These are phyloP conservation scores for Eristalinus sepulchralis DNA, from an alignment of 2,888 invertebrate species.

Conservation along the genomic window DNA sequence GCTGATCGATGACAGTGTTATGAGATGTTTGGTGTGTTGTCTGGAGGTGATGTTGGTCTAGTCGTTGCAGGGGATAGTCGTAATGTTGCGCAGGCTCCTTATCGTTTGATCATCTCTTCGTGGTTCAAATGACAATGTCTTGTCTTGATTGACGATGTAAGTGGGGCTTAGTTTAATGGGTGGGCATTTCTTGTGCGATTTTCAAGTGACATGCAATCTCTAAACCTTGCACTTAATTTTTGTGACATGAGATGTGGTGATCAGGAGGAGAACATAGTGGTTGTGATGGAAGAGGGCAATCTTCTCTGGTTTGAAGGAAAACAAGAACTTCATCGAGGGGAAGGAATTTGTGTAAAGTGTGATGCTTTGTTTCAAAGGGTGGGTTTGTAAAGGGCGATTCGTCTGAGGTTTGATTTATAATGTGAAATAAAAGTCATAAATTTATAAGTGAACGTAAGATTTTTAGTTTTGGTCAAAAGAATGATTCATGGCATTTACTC, in stretches of 20 bases:
- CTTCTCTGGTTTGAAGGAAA: too few relatives aligned
- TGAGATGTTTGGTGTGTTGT: background rate
- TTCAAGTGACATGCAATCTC: background rate
- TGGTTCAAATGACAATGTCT: background rate
- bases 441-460: too few relatives aligned
- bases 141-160: background rate
- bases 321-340: too few relatives aligned
- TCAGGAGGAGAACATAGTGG: too few relatives aligned
- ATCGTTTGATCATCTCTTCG: background rate
- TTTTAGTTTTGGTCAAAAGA: too few relatives aligned
- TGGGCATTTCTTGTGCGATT: background rate
- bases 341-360: too few relatives aligned
- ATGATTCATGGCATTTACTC: too few relatives aligned
- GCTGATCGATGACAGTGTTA: background rate
- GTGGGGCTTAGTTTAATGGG: background rate
- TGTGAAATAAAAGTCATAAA: too few relatives aligned
- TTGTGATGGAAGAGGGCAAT: too few relatives aligned
- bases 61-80: background rate
- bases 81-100: background rate
- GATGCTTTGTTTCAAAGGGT: too few relatives aligned
- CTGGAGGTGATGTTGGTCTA: background rate
- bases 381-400: too few relatives aligned
- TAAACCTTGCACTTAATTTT: background rate
- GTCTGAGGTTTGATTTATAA: too few relatives aligned
- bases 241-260: background rate